Percentiles rank a stretch among this genome's conserved stretches.
phyloP scores from a whole-genome alignment of 2,113 vertebrate species.

The Otus sunia region DNA sequence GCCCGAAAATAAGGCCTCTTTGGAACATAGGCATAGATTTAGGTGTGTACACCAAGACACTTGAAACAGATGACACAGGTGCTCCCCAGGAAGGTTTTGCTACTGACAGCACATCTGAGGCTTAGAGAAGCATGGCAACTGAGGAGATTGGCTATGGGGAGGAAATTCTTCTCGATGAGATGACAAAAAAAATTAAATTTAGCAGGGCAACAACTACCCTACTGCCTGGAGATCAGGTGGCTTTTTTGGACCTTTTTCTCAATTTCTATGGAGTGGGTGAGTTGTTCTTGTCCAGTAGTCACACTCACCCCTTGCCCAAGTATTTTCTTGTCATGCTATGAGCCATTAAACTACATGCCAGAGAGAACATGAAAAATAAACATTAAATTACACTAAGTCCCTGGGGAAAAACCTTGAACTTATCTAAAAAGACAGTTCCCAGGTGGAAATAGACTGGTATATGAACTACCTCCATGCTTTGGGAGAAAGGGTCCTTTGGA shows the following conservation, averaged over 20 bases:
- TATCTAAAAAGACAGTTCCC: not conserved
- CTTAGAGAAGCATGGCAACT: not conserved
- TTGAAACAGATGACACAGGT: rapidly evolving
- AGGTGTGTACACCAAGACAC: not conserved
- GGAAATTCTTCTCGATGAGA: not conserved
- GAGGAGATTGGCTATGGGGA: not conserved
- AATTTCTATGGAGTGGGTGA: not conserved
- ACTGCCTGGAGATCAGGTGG: not conserved
- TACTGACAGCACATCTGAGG: not conserved
- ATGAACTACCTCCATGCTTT: constrained; percentile 89
- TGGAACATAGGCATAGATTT: not conserved
- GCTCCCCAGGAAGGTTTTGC: not conserved
- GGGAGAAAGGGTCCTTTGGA: constrained; percentile 91
- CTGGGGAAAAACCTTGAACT: not conserved
- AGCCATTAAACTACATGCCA: not conserved
- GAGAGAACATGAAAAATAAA: not conserved
- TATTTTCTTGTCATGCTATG: not conserved
- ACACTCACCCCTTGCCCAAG: not conserved
- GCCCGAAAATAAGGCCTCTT: not conserved
- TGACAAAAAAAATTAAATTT: not conserved
- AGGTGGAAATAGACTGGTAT: not conserved
- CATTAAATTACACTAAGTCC: not conserved
- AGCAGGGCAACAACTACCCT: not conserved
- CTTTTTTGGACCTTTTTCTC: not conserved
- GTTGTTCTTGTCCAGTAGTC: not conserved